Evolutionary conservation across 2,797 vertebrate species (phyloP), one percentile per base, ranked within the genome.

Genomic region (Jordanella pulchra): DNA sequence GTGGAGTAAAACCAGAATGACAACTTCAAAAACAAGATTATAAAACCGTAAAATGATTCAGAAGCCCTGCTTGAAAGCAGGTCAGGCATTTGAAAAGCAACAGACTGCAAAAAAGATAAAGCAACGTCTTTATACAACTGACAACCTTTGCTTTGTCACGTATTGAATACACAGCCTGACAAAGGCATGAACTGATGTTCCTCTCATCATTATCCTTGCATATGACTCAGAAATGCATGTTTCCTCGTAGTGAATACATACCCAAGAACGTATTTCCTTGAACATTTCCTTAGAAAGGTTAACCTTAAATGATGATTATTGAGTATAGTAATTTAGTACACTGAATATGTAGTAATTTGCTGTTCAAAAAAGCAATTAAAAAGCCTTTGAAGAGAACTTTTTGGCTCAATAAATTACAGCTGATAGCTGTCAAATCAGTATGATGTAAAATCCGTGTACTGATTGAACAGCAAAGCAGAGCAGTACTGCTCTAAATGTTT

Each of bases 1-100:
- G 65, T 50, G 64, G 42, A 30, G 68, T 67, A 58, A 44, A 89
- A 89, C 84, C 81, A 84, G 87, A 87, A 67, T 54, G 75, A 80
- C 83, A 80, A 71, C 82, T 67, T 45, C n/a, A 50, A 15, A 48
- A 47, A 23, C n/a, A 65, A 21, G 17, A 9, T 45, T 23, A 2
- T 42, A 11, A 47, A 64, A 42, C 27, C 14, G 25, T 10, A 30
- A 23, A 67, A 14, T 15, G 23, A 69, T 7, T 45, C 25, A 21
- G 50, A 54, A 6, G 11, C 4, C 9, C 47, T 42, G 7, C 32
- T 3, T 18, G 25, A 23, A 39, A n/a, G 4, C 23, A 32, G 2
- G 63, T 48, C 70, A 15, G 39, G 28, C 23, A 7, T 9, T 50
- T 21, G 30, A 42, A 71, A 63, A 27, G 23, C n/a, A 42, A 42